Evolutionary conservation across 2,888 invertebrate species (phyloP).

Genomic region (Yponomeuta malinellus): DNA sequence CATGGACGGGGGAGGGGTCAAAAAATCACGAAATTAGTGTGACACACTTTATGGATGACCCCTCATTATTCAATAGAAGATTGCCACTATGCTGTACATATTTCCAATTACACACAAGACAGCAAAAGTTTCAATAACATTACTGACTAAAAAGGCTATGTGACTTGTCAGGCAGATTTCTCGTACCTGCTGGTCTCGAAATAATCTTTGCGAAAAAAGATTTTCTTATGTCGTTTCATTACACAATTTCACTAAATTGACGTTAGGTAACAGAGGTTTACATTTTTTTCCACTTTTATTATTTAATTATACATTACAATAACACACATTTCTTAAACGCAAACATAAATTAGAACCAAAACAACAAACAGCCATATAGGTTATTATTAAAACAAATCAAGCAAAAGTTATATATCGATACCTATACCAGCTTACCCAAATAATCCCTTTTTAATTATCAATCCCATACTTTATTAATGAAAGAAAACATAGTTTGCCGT

Average conservation of each 20-base stretch:
- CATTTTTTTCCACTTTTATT: constrained; percentile 13
- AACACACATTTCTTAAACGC: constrained; percentile 26
- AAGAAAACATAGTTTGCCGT: not conserved
- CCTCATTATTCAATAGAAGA: too few species aligned
- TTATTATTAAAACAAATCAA: constrained; percentile 63
- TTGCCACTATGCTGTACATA: constrained; percentile 9
- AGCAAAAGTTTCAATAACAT: not conserved
- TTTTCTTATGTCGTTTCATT: constrained; percentile 5
- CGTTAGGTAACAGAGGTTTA: constrained; percentile 14
- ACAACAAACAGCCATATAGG: constrained; percentile 59
- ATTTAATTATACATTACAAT: constrained; percentile 16
- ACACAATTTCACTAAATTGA: constrained; percentile 14
- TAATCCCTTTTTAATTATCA: constrained; percentile 19
- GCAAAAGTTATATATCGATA: constrained; percentile 41
- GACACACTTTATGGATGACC: too few species aligned
- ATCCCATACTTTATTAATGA: constrained; percentile 12
- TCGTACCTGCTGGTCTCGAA: not conserved
- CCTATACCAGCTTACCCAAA: constrained; percentile 35
- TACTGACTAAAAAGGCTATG: not conserved
- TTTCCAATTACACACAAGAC: constrained; percentile 14
- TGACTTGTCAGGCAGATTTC: not conserved
- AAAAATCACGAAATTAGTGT: too few species aligned
- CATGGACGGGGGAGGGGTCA: too few species aligned
- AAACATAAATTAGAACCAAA: constrained; percentile 48
- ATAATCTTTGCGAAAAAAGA: constrained; percentile 2